Evolutionary conservation across 2,797 vertebrate species (phyloP).

Genomic region (Miichthys miiuy): DNA sequence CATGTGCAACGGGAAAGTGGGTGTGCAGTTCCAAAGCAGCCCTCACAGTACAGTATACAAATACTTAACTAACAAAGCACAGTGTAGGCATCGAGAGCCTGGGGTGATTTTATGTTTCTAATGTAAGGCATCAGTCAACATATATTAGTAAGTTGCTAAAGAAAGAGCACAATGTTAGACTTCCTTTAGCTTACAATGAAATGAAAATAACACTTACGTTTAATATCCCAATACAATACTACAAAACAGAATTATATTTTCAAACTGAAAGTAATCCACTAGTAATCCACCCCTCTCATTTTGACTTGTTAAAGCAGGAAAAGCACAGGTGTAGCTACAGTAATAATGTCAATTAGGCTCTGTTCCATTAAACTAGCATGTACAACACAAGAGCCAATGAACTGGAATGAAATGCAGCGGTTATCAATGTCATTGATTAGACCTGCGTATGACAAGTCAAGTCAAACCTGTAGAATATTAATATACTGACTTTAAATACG

Average conservation of each 20-base stretch:
- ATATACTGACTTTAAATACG: not conserved
- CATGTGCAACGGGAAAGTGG: constrained; percentile 38
- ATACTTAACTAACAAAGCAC: constrained; percentile 33
- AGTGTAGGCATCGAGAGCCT: constrained; percentile 17
- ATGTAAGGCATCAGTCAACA: constrained; percentile 41
- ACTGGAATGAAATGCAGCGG: not conserved
- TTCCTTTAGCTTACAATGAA: constrained; percentile 11
- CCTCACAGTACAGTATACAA: constrained; percentile 12
- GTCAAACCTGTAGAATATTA: constrained; percentile 8
- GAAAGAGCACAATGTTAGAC: not conserved
- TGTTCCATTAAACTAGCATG: not conserved
- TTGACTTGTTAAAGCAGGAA: not conserved
- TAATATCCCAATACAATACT: not conserved
- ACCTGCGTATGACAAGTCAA: not conserved
- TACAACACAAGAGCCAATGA: not conserved
- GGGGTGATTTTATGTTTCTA: constrained; percentile 23
- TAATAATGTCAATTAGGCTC: constrained; percentile 6
- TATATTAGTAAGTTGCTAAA: not conserved
- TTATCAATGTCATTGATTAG: constrained; percentile 1
- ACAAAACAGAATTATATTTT: not conserved
- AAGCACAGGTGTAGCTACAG: not conserved
- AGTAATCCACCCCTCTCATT: constrained; percentile 17
- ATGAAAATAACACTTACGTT: not conserved
- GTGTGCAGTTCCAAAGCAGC: constrained; percentile 51
- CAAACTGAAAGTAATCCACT: not conserved